Evolutionary conservation across 2,797 vertebrate species (phyloP), one percentile per base, ranked within the genome.

Genomic region (Galago senegalensis): DNA sequence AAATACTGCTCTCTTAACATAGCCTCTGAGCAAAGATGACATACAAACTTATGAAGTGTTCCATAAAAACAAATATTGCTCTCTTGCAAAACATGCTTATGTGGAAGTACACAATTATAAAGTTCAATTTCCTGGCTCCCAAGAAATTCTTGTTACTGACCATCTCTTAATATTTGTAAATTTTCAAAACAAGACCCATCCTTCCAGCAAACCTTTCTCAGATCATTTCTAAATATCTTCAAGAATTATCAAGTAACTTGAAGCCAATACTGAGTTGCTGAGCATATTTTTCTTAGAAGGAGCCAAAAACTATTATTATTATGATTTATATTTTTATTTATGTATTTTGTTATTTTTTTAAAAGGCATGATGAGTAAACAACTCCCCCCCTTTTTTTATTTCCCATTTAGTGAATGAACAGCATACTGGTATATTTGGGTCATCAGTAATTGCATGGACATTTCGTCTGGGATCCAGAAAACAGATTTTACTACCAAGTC

Each of bases 151-250:
- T 65, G 3, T 82, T 91, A 88, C 46, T 87, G 58, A 89, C 13
- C 21, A 29, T 53, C 69, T 87, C 70, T 87, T 72, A 89, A 87
- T 70, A 89, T 5, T 31, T 23, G 73, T n/a, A 37, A 80, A 85
- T 76, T 80, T 81, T 92, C 46, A 95, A 96, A 90, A 95, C 40
- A 65, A 82, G n/a, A 89, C 40, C 14, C 27, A 83, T 67, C 7
- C 81, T 83, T 94, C 65, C n/a, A 83, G 60, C 17, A 82, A 93
- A 75, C 9, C 53, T 75, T 96, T 89, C 81, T 90, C 70, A 87
- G 63, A 61, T 80, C 37, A 92, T 83, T 92, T 89, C 72, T 87
- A 81, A 76, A 92, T 12, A 92, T 40, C 77, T 72, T 81, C 77
- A 85, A 84, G 16, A 95, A 61, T 37, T 82, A 56, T 56, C 34